Conservation (phyloP, 2,888 invertebrate species). For the Calliopum simillimum region DNA sequence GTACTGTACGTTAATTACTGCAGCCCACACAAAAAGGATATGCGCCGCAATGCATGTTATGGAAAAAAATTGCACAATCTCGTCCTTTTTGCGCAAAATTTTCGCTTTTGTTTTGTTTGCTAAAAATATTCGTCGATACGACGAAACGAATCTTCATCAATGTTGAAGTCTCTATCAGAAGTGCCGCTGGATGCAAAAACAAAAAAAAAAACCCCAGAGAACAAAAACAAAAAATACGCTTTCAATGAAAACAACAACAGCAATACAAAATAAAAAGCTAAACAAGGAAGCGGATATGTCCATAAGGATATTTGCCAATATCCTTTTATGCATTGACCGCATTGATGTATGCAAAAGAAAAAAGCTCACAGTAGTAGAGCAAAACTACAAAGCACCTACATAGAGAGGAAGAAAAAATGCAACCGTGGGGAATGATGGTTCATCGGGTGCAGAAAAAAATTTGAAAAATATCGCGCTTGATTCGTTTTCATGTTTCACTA, state of each 20-base stretch:
- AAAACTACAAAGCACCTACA: background rate
- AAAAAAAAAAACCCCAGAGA: no score
- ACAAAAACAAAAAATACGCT: background rate
- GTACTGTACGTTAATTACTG: slow-evolving; percentile 45
- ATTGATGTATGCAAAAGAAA: slow-evolving; percentile 26
- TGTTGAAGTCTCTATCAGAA: slow-evolving; percentile 46
- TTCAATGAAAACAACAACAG: slow-evolving; percentile 9
- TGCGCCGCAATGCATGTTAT: slow-evolving; percentile 24
- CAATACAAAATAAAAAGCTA: slow-evolving; percentile 3
- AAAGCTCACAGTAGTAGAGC: background rate
- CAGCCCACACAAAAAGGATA: slow-evolving; percentile 36
- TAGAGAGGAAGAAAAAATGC: background rate
- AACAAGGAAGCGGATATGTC: slow-evolving; percentile 31
- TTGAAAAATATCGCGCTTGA: slow-evolving; percentile 47
- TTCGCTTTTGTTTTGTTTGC: background rate
- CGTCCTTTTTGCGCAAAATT: background rate
- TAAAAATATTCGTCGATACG: slow-evolving; percentile 41
- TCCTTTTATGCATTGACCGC: slow-evolving; percentile 35
- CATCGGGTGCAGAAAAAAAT: background rate
- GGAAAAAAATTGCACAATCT: slow-evolving; percentile 24
- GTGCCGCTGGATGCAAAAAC: background rate
- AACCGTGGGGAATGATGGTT: background rate
- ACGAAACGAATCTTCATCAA: slow-evolving; percentile 43
- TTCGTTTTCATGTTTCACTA: slow-evolving; percentile 44
- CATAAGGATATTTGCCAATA: slow-evolving; percentile 42